Conservation (phyloP, 2,797 vertebrate genomes). For the Glyptemys insculpta region DNA sequence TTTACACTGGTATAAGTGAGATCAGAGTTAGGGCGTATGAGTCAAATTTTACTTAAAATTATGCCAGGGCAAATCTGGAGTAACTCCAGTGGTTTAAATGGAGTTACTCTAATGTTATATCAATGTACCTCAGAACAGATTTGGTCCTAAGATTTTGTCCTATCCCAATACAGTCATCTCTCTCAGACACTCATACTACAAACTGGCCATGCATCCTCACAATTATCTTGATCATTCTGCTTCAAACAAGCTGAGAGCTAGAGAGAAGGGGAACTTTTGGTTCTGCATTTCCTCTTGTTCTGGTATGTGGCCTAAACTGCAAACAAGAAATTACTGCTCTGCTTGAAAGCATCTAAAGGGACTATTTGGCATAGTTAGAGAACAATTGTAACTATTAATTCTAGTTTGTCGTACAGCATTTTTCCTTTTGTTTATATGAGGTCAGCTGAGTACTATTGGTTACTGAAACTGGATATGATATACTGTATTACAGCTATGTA, state of each 20-base stretch:
- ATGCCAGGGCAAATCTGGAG: not conserved
- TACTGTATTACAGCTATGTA: not conserved
- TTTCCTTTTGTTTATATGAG: not conserved
- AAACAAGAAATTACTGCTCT: not conserved
- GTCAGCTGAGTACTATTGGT: not conserved
- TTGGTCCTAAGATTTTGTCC: not conserved
- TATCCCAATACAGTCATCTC: not conserved
- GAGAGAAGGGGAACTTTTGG: not conserved
- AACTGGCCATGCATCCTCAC: not conserved
- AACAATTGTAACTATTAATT: not conserved
- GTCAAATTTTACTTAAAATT: not conserved
- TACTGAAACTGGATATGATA: not conserved
- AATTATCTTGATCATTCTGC: not conserved
- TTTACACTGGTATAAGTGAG: not conserved
- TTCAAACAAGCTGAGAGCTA: not conserved
- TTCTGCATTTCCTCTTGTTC: not conserved
- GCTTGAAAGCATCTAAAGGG: not conserved
- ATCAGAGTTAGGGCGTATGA: not conserved
- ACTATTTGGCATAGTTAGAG: not conserved
- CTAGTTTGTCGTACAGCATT: not conserved
- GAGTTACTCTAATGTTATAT: not conserved
- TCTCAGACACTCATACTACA: not conserved
- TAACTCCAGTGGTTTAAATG: not conserved
- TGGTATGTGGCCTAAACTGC: not conserved
- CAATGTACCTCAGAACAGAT: not conserved